Percentiles rank a stretch among this genome's conserved stretches.
These are phyloP conservation scores for Limnodromus scolopaceus DNA, from an alignment of 2,797 vertebrate genomes.

Conservation along the genomic window DNA sequence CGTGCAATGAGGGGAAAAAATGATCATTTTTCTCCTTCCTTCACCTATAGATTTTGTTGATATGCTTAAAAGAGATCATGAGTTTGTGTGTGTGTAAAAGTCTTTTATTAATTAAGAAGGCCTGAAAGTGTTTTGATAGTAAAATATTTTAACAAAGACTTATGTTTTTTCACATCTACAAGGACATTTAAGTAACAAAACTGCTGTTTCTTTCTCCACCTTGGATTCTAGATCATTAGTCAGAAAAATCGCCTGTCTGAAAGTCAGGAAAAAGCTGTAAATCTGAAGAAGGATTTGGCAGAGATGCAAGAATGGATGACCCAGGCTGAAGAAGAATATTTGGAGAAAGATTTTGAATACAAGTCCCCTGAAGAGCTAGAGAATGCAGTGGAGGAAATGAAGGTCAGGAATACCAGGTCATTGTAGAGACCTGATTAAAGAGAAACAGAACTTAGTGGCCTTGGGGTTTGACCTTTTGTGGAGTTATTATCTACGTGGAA, in stretches of 20 bases:
- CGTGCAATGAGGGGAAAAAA: not conserved
- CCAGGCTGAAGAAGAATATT: constrained; percentile 96
- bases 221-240: constrained; percentile 82
- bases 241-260: constrained; percentile 87
- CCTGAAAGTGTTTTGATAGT: not conserved
- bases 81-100: not conserved
- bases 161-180: not conserved
- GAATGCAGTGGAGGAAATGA: constrained; percentile 94
- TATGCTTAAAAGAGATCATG: not conserved
- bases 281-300: constrained; percentile 94
- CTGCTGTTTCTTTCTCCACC: constrained; percentile 2
- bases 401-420: constrained; percentile 79
- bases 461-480: not conserved
- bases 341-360: constrained; percentile 98
- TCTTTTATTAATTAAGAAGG: not conserved
- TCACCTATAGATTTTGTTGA: not conserved
- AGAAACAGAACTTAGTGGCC: not conserved
- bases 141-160: not conserved
- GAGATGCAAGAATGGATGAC: constrained; percentile 99
- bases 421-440: not conserved
- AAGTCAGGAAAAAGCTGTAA: constrained; percentile 90
- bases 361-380: constrained; percentile 95
- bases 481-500: not conserved
- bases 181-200: not conserved
- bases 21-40: not conserved